Percentiles rank a stretch among this genome's conserved stretches.
Conservation (phyloP, 2,797 vertebrate genomes). For the Phrynocephalus forsythii region DNA sequence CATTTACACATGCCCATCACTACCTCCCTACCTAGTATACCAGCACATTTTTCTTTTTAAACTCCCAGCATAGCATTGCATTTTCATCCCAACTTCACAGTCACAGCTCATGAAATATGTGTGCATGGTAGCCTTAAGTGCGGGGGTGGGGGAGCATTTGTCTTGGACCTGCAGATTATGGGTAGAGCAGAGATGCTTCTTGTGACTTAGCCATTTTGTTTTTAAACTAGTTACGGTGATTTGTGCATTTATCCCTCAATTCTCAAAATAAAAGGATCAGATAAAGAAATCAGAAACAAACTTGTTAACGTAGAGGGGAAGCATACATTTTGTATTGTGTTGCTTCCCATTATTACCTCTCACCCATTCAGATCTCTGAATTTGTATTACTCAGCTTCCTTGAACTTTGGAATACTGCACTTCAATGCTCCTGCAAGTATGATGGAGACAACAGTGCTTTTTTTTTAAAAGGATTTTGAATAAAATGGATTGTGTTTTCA, state of each 20-base stretch:
- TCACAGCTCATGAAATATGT: background rate
- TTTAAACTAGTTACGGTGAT: background rate
- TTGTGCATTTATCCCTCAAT: rapidly evolving
- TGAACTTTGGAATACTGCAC: constrained; percentile 36
- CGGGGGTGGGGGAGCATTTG: background rate
- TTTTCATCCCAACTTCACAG: background rate
- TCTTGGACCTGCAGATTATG: background rate
- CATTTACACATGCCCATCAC: too few species aligned
- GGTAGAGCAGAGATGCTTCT: background rate
- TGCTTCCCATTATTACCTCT: background rate
- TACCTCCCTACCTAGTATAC: background rate
- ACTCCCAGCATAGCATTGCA: background rate
- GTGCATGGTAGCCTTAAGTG: background rate
- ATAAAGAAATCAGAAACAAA: background rate
- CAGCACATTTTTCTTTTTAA: background rate
- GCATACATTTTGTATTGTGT: background rate
- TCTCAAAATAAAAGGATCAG: constrained; percentile 5
- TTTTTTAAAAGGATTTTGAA: constrained; percentile 55
- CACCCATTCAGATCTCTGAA: constrained; percentile 19
- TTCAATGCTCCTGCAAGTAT: constrained; percentile 12
- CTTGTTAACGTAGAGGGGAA: background rate
- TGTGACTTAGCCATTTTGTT: too few species aligned
- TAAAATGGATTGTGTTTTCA: background rate
- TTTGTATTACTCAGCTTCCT: constrained; percentile 41
- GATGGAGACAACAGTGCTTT: constrained; percentile 49